Conservation (phyloP, 2,797 vertebrate species). For the Gallirallus australis region DNA sequence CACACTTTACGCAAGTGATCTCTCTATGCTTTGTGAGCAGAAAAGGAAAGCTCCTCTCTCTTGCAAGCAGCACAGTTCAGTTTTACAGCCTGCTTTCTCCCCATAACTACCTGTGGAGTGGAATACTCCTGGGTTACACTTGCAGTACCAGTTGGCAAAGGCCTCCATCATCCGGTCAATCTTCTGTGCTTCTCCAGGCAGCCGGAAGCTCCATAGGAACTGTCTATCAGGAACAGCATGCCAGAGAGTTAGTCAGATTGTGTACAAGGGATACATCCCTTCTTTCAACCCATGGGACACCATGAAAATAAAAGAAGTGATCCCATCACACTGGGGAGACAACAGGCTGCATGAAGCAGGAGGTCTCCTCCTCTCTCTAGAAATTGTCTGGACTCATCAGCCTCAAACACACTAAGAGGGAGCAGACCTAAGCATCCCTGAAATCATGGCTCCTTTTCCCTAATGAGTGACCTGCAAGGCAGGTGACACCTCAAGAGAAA, state of each 20-base stretch:
- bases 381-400: neutral
- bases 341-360: neutral
- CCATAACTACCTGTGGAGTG: constrained; percentile 86
- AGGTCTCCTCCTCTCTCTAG: neutral
- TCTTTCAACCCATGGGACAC: neutral
- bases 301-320: neutral
- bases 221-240: constrained; percentile 77
- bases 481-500: neutral
- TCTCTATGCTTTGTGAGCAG: neutral
- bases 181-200: constrained; percentile 95
- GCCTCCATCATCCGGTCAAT: constrained; percentile 98
- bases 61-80: neutral
- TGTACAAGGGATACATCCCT: neutral
- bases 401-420: neutral
- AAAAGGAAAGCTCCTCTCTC: neutral
- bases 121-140: constrained; percentile 89
- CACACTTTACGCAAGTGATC: neutral
- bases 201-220: constrained; percentile 94
- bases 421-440: neutral
- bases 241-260: neutral
- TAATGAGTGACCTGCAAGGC: neutral
- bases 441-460: neutral
- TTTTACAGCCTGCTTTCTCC: neutral
- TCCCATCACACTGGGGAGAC: neutral
- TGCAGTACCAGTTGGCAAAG: constrained; percentile 91